Conservation (phyloP, 1,140 invertebrate genomes). For the Zaprionus africanus region DNA sequence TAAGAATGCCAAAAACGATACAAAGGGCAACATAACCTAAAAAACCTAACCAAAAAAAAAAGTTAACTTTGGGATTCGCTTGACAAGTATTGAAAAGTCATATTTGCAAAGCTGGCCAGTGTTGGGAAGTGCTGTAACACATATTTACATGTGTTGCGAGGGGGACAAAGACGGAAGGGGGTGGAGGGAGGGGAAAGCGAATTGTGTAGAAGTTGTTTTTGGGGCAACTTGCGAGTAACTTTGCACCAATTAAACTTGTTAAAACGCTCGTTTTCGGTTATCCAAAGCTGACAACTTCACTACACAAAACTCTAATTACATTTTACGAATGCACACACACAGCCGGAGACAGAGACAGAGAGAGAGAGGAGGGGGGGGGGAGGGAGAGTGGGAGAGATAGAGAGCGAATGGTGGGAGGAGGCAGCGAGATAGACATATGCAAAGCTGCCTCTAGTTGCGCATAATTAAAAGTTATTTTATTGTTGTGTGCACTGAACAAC, state of each 20-base stretch:
- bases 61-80: background rate
- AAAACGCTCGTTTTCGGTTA: slow-evolving; percentile 83
- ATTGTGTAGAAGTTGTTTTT: slow-evolving; percentile 59
- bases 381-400: background rate
- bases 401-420: background rate
- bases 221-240: slow-evolving; percentile 75
- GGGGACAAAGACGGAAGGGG: background rate
- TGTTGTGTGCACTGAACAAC: slow-evolving; percentile 56
- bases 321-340: slow-evolving; percentile 63
- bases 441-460: slow-evolving; percentile 60
- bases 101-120: slow-evolving; percentile 4
- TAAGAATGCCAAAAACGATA: background rate
- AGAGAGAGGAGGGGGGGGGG: background rate
- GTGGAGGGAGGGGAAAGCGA: background rate
- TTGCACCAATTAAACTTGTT: slow-evolving; percentile 83
- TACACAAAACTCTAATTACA: slow-evolving; percentile 82
- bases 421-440: slow-evolving; percentile 2
- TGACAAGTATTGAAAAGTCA: background rate
- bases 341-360: slow-evolving; percentile 6
- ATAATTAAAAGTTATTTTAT: slow-evolving; percentile 83
- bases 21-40: background rate
- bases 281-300: slow-evolving; percentile 80
- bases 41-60: background rate
- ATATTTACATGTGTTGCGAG: background rate
- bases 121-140: slow-evolving; percentile 7